These are phyloP conservation scores for Platysternon megacephalum DNA, from an alignment of 2,113 vertebrate species.

Conservation along the genomic window DNA sequence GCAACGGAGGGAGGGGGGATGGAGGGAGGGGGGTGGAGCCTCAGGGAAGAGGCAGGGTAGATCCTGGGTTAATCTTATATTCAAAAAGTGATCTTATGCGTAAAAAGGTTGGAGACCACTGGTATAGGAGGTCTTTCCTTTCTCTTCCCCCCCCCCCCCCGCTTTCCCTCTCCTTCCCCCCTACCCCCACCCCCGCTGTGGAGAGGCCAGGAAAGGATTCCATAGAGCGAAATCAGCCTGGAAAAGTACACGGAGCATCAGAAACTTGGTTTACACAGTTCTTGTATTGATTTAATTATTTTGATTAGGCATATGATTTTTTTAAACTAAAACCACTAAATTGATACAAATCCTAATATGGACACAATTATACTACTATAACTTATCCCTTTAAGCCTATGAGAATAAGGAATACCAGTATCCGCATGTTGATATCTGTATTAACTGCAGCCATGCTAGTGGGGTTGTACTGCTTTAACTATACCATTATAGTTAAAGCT, in stretches of 20 bases:
- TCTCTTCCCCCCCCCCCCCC: too few species aligned
- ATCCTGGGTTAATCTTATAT: too few species aligned
- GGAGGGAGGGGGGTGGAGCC: too few species aligned
- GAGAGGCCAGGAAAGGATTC: background rate
- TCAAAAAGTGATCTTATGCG: too few species aligned
- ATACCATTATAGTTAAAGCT: constrained; percentile 1
- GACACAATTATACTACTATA: background rate
- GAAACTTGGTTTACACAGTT: background rate
- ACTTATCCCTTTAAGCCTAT: background rate
- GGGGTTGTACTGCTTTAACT: constrained; percentile 24
- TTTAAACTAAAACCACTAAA: background rate
- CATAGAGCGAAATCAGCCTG: background rate
- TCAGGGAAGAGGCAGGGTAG: too few species aligned
- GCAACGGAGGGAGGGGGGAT: too few species aligned
- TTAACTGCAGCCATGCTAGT: background rate
- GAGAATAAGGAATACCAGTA: background rate
- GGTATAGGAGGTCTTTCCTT: background rate
- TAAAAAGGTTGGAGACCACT: too few species aligned
- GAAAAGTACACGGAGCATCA: background rate
- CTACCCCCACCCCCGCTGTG: background rate
- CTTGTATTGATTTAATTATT: background rate
- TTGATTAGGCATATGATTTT: background rate
- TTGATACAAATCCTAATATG: background rate
- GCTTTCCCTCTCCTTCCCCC: background rate
- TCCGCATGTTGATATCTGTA: background rate